Conservation (phyloP, 1,140 invertebrate species). For the Dendroctonus valens region DNA sequence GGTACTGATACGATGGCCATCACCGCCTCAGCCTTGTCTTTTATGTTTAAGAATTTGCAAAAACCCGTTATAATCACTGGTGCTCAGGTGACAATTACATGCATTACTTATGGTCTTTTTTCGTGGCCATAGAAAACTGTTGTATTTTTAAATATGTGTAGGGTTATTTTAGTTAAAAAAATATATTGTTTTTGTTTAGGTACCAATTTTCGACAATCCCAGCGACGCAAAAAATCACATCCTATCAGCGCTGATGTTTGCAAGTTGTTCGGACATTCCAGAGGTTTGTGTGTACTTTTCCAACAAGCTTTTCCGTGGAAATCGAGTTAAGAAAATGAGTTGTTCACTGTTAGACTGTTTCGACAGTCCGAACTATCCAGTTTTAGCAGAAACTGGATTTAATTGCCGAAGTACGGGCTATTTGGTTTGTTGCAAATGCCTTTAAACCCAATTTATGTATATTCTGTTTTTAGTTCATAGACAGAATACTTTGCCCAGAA, state of each 20-base stretch:
- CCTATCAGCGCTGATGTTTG: constrained; percentile 85
- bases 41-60: constrained; percentile 93
- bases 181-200: too few species aligned
- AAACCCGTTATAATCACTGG: constrained; percentile 97
- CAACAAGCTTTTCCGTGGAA: constrained; percentile 86
- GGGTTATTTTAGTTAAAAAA: too few species aligned
- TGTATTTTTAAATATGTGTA: too few species aligned
- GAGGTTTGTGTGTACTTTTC: constrained; percentile 94
- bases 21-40: constrained; percentile 91
- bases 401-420: constrained; percentile 59
- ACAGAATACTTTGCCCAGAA: constrained; percentile 9
- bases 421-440: too few species aligned
- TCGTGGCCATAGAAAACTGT: too few species aligned
- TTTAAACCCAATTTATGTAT: too few species aligned
- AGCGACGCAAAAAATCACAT: constrained; percentile 94
- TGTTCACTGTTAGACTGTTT: constrained; percentile 83
- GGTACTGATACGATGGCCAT: constrained; percentile 97
- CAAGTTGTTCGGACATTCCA: constrained; percentile 85
- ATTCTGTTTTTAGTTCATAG: constrained; percentile 21
- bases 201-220: constrained; percentile 87
- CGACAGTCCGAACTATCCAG: constrained; percentile 81
- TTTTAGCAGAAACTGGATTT: constrained; percentile 82
- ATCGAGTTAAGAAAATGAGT: constrained; percentile 83
- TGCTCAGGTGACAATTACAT: constrained; percentile 62
- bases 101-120: background rate